phyloP scores from a whole-genome alignment of 2,888 invertebrate genomes.

The Drosophila paucipuncta region DNA sequence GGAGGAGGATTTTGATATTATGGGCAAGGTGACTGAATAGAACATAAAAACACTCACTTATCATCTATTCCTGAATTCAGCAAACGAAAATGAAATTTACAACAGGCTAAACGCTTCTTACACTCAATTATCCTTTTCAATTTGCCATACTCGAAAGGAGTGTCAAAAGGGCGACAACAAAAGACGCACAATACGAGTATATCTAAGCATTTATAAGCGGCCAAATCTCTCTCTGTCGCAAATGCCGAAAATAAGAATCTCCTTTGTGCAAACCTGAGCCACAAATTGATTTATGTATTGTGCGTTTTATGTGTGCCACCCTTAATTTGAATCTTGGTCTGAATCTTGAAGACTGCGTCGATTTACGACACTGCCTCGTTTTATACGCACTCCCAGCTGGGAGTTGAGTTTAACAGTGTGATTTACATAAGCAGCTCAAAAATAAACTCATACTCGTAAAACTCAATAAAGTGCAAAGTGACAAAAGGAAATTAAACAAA shows the following conservation, averaged over 20 bases:
- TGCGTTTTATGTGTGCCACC: conserved; percentile 47
- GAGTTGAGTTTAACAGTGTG: conserved; percentile 61
- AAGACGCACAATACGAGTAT: conserved; percentile 41
- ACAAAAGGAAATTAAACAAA: conserved; percentile 61
- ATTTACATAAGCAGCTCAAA: conserved; percentile 75
- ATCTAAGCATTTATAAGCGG: conserved; percentile 46
- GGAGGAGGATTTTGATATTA: conserved; percentile 80
- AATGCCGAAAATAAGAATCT: conserved; percentile 22
- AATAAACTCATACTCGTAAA: conserved; percentile 65
- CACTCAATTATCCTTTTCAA: conserved; percentile 44
- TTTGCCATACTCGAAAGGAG: conserved; percentile 52
- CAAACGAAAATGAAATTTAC: conserved; percentile 11
- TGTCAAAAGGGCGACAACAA: conserved; percentile 56
- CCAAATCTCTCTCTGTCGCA: conserved; percentile 28
- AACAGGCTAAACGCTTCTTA: conserved; percentile 14
- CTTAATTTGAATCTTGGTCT: conserved; percentile 3
- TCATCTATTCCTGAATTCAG: not conserved
- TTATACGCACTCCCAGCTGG: conserved; percentile 36
- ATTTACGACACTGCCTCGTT: conserved; percentile 11
- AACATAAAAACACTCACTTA: conserved; percentile 1
- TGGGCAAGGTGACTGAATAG: conserved; percentile 80
- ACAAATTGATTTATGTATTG: conserved; percentile 75
- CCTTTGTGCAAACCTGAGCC: conserved; percentile 56
- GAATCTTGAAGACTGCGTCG: not conserved
- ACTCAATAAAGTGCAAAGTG: conserved; percentile 68